phyloP scores from a whole-genome alignment of 2,113 vertebrate species.

The Hyla sarda region DNA sequence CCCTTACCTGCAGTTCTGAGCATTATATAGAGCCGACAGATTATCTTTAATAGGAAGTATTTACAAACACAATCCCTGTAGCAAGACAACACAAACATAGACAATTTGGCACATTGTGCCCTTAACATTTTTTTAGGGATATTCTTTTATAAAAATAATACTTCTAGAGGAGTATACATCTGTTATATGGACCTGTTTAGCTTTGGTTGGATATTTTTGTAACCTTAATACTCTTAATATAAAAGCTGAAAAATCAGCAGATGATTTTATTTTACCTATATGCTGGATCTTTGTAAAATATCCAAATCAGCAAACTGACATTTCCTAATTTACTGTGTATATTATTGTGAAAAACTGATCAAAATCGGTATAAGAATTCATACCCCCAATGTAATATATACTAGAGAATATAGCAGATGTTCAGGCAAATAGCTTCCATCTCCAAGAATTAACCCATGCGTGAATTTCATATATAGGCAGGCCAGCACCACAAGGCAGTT shows the following conservation, averaged over 20 bases:
- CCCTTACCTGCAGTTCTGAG: too few species aligned
- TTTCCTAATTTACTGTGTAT: not conserved
- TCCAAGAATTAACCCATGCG: not conserved
- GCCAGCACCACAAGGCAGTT: not conserved
- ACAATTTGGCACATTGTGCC: too few species aligned
- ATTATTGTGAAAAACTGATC: not conserved
- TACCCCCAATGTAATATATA: not conserved
- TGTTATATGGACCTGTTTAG: not conserved
- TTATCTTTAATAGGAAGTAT: too few species aligned
- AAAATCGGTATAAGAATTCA: not conserved
- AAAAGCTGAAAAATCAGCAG: too few species aligned
- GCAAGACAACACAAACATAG: not conserved
- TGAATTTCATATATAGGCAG: not conserved
- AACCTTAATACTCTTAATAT: too few species aligned
- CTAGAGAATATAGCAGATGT: not conserved
- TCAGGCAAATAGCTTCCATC: not conserved
- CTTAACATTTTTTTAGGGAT: too few species aligned
- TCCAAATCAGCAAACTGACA: not conserved
- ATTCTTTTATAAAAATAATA: not conserved
- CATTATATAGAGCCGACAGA: too few species aligned
- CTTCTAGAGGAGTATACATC: not conserved
- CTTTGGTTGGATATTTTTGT: too few species aligned
- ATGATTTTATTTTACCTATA: not conserved
- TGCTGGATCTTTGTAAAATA: not conserved
- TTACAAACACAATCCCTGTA: not conserved